Evolutionary conservation across 2,888 invertebrate genomes (phyloP), one percentile per base, ranked within the genome.

Genomic region (Apomyelois bistriatella): DNA sequence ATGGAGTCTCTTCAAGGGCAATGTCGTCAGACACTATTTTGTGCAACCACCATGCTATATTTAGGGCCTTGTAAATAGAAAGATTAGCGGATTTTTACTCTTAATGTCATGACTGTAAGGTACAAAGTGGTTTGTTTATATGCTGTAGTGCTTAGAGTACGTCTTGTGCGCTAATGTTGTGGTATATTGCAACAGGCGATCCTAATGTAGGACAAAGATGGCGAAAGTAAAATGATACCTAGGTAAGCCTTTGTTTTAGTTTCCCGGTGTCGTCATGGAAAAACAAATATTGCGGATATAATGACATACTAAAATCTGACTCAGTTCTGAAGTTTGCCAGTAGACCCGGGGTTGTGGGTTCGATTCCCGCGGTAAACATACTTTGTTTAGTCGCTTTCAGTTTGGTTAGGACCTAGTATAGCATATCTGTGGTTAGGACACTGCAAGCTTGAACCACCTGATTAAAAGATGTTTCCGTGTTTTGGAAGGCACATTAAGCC

Each of bases 11-110:
- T 30, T 9, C 43, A 43, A 30, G 43, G 43, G 28, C 43, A 43
- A 43, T 43, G 43, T 43, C 30, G 43, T 13, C 43, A 43, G 43
- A 43, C 28, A 9, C 8, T 7, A 43, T 43, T 12, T 30, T 42
- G 22, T 22, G n/a, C n/a, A n/a, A 28, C 42, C 22, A 22, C 12
- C 28, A 42, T 28, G 15, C n/a, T n/a, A n/a, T n/a, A n/a, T n/a
- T n/a, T n/a, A 43, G 13, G 30, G 30, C 13, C 12, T 30, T 13
- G 8, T 7, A 42, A 8, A 5, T 16, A 28, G n/a, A 43, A 15
- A 7, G 1, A 6, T 8, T 9, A 13, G 15, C 6, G 8, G 3
- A 42, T 22, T 30, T 43, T 30, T 13, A 30, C 8, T 7, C 13
- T 13, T 30, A 28, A 3, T 0, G n/a, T 13, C 5, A 9, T 13